Conservation (phyloP, 2,113 vertebrate genomes). For the Microtus montanus region DNA sequence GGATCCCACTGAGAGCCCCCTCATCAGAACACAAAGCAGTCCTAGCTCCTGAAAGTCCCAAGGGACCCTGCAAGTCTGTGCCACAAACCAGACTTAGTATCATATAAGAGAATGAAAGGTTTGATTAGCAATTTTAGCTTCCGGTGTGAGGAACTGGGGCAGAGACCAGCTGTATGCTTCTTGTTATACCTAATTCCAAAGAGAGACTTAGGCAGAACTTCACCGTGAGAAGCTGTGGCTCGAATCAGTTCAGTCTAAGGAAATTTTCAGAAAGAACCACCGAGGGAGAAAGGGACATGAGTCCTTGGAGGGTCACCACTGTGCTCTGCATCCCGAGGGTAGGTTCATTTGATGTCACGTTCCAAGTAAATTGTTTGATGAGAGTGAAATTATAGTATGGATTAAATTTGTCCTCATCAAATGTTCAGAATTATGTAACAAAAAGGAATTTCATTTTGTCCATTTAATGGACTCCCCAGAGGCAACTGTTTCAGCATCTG, state of each 20-base stretch:
- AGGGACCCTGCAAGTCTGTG: neutral
- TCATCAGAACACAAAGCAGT: neutral
- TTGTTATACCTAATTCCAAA: neutral
- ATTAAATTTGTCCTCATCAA: slow-evolving; percentile 28
- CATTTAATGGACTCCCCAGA: neutral
- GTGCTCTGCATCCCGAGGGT: neutral
- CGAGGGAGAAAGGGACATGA: neutral
- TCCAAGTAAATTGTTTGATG: slow-evolving; percentile 10
- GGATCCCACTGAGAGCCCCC: neutral
- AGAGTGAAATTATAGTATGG: slow-evolving; percentile 30
- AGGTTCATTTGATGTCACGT: neutral
- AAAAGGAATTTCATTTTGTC: neutral
- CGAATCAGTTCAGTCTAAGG: neutral
- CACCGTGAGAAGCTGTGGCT: neutral
- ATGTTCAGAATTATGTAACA: neutral
- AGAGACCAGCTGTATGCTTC: neutral
- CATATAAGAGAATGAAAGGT: neutral
- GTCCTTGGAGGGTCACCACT: neutral
- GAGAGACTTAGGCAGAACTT: neutral
- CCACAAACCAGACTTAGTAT: neutral
- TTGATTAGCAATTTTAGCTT: neutral
- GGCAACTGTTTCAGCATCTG: neutral
- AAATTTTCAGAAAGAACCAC: neutral
- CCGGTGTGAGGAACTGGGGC: neutral
- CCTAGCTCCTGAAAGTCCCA: neutral